phyloP scores from a whole-genome alignment of 2,888 invertebrate genomes.

The Brenthis daphne region DNA sequence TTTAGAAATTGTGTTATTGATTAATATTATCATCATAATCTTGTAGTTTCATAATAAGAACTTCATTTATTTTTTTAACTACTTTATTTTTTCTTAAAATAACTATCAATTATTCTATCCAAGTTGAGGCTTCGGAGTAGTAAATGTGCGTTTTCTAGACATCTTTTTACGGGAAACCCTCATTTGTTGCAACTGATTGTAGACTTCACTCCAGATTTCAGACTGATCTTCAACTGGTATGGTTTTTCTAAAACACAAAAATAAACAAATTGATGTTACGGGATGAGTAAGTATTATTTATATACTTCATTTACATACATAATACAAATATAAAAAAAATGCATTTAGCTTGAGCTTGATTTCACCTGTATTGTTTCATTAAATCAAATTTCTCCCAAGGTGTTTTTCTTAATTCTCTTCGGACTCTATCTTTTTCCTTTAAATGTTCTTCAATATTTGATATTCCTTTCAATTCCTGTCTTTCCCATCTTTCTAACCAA shows the following conservation, averaged over 20 bases:
- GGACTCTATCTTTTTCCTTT: conserved; percentile 75
- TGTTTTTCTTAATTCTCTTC: conserved; percentile 82
- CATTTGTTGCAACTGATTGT: conserved; percentile 87
- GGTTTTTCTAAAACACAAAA: conserved; percentile 82
- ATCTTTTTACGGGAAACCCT: conserved; percentile 83
- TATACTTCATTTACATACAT: not conserved
- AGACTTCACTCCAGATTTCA: conserved; percentile 92
- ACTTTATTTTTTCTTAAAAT: conserved; percentile 16
- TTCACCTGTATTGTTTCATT: conserved; percentile 94
- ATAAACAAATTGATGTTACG: conserved; percentile 3
- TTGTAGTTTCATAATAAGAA: not conserved
- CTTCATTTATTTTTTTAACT: not conserved
- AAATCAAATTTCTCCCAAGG: conserved; percentile 96
- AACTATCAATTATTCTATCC: conserved; percentile 48
- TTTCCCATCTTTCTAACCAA: conserved; percentile 96
- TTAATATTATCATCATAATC: too few species aligned
- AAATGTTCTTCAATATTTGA: conserved; percentile 82
- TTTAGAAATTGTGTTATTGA: too few species aligned
- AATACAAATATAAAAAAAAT: not conserved
- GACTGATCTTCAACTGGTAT: conserved; percentile 94
- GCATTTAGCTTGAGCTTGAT: not conserved
- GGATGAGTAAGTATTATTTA: not conserved
- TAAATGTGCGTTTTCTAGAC: conserved; percentile 65
- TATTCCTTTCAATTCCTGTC: conserved; percentile 88
- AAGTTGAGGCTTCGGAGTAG: conserved; percentile 65